Percentiles rank a stretch among this genome's conserved stretches.
Evolutionary conservation across 2,797 vertebrate genomes (phyloP).

Genomic region (Cyclura pinguis): DNA sequence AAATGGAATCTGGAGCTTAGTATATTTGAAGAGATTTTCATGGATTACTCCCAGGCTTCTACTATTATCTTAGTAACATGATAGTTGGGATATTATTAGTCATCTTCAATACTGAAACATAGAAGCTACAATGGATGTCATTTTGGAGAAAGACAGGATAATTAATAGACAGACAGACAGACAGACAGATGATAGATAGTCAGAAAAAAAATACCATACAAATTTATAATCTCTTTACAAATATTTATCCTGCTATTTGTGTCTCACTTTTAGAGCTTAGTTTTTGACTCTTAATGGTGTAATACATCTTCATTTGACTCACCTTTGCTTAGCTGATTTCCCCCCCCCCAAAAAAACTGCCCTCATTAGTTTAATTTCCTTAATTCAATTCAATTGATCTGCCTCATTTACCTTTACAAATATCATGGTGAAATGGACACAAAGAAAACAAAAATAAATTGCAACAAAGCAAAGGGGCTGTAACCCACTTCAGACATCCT

Average conservation of each 20-base stretch:
- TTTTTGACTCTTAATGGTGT: slow-evolving; percentile 7
- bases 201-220: background rate
- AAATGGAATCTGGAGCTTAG: too few relatives aligned
- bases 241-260: slow-evolving; percentile 10
- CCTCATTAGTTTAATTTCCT: slow-evolving; percentile 33
- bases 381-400: slow-evolving; percentile 42
- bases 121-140: too few relatives aligned
- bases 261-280: slow-evolving; percentile 1
- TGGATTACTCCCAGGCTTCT: too few relatives aligned
- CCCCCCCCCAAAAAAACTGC: background rate
- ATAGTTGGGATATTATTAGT: too few relatives aligned
- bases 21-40: too few relatives aligned
- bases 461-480: background rate
- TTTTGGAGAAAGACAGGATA: background rate
- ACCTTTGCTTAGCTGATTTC: slow-evolving; percentile 27
- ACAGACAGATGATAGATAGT: too few relatives aligned
- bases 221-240: slow-evolving; percentile 10
- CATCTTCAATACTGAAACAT: too few relatives aligned
- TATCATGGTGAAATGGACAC: background rate
- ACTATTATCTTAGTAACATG: too few relatives aligned
- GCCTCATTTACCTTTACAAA: slow-evolving; percentile 31
- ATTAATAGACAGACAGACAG: too few relatives aligned
- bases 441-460: background rate
- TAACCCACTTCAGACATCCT: background rate
- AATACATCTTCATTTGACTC: slow-evolving; percentile 32